Evolutionary conservation across 2,888 invertebrate genomes (phyloP), one percentile per base, ranked within the genome.

Genomic region (Torymus aiolomorphi): DNA sequence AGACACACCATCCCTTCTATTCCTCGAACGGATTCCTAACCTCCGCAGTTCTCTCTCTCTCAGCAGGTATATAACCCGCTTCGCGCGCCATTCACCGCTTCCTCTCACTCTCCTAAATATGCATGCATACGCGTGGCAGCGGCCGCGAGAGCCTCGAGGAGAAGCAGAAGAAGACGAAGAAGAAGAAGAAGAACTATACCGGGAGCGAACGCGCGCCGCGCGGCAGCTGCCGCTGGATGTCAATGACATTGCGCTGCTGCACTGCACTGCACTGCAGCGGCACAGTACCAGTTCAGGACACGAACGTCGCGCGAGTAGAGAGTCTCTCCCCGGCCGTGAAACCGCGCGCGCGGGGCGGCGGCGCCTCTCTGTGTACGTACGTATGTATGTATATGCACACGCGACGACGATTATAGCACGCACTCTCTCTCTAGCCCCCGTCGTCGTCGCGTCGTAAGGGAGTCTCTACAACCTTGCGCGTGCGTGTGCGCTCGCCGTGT

Each of bases 331-430:
- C 76, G 62, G 31, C 69, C 76, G 76, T 69, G 69, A 69, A 84
- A 86, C 84, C 83, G 85, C 86, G 84, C 85, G 49, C 56, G 13
- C 49, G 4, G 10, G n/a, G n/a, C n/a, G n/a, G 56, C n/a, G 42
- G 42, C 42, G 42, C 42, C 42, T 42, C 42, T 42, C 8, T 42
- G 42, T 42, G 42, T 42, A 42, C 8, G 42, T 42, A 42, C 8
- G 42, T 8, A 42, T 42, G 42, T 42, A 42, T 42, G 8, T 42
- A 42, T 42, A 42, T 42, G 42, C 42, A 85, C 86, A 86, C 85
- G 84, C 86, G 86, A 86, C 84, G 85, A 86, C 87, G 86, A 86
- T 87, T 87, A 87, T 84, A 86, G 85, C 84, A 81, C 84, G 67
- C 67, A 67, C 54, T 54, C 18, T 31, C 42, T 69, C 16, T 24